A percentile compares a stretch with the other conserved stretches of the same genome.
These are phyloP conservation scores for Pimpla rufipes DNA, from an alignment of 2,888 invertebrate genomes.

Conservation along the genomic window DNA sequence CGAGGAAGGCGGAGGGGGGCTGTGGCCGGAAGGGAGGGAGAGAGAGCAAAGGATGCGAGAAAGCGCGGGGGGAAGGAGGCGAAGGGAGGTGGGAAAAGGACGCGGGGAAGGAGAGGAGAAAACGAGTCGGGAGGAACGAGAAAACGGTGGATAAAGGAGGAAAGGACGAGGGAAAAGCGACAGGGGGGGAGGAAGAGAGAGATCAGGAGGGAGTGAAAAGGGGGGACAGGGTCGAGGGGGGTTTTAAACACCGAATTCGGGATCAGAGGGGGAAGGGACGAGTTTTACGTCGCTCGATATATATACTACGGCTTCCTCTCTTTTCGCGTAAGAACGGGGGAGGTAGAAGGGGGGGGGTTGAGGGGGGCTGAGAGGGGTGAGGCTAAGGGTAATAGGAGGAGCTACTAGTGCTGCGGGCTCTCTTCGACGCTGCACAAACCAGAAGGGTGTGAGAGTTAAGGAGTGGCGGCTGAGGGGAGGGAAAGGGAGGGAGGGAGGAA, in stretches of 20 bases:
- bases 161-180: constrained; percentile 14
- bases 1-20: constrained; percentile 8
- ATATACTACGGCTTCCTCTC: constrained; percentile 73
- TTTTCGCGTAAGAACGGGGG: constrained; percentile 57
- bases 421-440: constrained; percentile 48
- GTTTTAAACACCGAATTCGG: constrained; percentile 69
- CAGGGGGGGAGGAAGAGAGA: constrained; percentile 7
- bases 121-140: background rate
- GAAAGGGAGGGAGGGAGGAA: constrained; percentile 39
- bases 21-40: background rate
- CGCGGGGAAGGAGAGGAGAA: background rate
- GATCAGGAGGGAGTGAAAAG: constrained; percentile 3
- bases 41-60: constrained; percentile 1
- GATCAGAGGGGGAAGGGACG: constrained; percentile 52
- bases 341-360: constrained; percentile 55
- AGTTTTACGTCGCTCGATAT: constrained; percentile 82
- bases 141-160: background rate
- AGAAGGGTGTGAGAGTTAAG: background rate
- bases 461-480: too few species aligned
- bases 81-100: background rate
- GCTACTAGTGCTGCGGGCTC: constrained; percentile 46
- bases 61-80: background rate
- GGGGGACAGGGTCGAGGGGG: constrained; percentile 39
- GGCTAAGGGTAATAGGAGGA: constrained; percentile 69
- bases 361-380: constrained; percentile 10